Percentiles rank a stretch among this genome's conserved stretches.
Evolutionary conservation across 2,113 vertebrate species (phyloP).

Genomic region (Uropsilus gracilis): DNA sequence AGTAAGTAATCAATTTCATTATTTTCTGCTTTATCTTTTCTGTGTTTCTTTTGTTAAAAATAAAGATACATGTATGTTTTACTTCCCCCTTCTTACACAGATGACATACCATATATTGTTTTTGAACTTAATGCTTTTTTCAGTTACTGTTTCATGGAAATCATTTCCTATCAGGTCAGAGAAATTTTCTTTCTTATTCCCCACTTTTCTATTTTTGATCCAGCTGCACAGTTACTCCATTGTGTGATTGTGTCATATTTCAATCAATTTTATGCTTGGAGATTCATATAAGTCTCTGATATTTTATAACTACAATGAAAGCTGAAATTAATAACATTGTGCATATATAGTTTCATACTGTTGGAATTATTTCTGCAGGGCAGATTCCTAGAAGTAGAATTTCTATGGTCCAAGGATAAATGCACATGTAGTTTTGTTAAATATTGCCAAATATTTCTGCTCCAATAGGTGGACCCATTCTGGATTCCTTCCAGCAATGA

Average conservation of each 20-base stretch:
- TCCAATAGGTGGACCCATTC: neutral
- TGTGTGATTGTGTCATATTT: neutral
- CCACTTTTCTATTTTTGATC: neutral
- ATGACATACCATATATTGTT: neutral
- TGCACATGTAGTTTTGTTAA: neutral
- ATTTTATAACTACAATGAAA: slow-evolving; percentile 16
- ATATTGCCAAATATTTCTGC: neutral
- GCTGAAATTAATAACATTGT: neutral
- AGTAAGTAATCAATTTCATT: neutral
- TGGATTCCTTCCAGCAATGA: neutral
- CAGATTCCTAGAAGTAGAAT: neutral
- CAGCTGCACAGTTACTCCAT: neutral
- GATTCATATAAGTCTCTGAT: neutral
- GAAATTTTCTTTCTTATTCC: neutral
- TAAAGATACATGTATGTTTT: neutral
- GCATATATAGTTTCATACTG: neutral
- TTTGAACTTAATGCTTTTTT: neutral
- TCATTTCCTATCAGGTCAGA: neutral
- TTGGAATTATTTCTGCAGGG: neutral
- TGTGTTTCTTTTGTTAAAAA: slow-evolving; percentile 1
- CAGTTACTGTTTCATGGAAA: slow-evolving; percentile 4
- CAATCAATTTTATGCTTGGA: neutral
- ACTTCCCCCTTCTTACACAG: neutral
- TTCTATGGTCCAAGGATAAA: neutral
- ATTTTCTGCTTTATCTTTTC: slow-evolving; percentile 6